phyloP scores from a whole-genome alignment of 35 echinoderm and acorn worm species.

The Amphiura filiformis region DNA sequence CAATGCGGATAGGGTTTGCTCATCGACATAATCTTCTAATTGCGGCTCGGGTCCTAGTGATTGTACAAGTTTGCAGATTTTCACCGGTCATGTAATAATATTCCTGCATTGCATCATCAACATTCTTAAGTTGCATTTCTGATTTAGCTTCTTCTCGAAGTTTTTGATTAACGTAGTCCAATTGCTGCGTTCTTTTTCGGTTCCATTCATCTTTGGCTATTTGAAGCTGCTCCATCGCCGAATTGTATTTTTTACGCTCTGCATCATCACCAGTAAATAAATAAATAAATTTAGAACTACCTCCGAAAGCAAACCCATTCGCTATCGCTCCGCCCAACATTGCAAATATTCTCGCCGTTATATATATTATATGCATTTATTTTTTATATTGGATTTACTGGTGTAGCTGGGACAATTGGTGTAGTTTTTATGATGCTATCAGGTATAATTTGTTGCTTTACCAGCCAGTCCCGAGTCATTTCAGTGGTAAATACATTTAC shows the following conservation, averaged over 20 bases:
- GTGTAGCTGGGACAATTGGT: background rate
- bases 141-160: background rate
- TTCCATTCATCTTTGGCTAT: background rate
- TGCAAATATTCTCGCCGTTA: no score
- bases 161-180: background rate
- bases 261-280: background rate
- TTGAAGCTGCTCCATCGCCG: background rate
- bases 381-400: background rate
- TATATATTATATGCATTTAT: background rate
- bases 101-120: conserved; percentile 1
- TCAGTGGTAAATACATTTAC: background rate
- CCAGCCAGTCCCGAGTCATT: background rate
- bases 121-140: background rate
- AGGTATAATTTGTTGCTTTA: background rate
- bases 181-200: background rate
- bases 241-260: background rate
- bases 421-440: background rate
- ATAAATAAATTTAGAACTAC: background rate
- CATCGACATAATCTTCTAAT: background rate
- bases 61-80: background rate
- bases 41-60: background rate
- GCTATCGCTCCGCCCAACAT: background rate
- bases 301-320: background rate
- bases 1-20: background rate
- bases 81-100: background rate